phyloP scores from a whole-genome alignment of 2,888 invertebrate genomes.

The Cybosia mesomella region DNA sequence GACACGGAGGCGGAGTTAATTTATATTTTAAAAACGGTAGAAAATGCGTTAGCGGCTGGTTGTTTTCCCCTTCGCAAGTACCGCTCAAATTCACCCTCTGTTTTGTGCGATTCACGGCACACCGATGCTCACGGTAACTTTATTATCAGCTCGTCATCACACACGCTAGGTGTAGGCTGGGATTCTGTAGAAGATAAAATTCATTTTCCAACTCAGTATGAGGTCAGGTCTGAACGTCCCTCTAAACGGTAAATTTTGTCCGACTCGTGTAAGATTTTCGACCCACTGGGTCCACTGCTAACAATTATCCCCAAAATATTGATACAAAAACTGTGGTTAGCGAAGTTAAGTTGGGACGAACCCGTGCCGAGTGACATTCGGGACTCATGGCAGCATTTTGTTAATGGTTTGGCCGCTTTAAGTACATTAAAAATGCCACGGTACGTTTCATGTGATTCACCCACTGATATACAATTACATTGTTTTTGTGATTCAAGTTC shows the following conservation, averaged over 20 bases:
- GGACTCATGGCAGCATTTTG: not conserved
- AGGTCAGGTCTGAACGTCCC: not conserved
- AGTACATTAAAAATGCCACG: not conserved
- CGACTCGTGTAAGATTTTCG: not conserved
- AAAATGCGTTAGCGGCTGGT: not conserved
- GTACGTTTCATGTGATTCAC: not conserved
- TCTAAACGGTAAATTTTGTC: not conserved
- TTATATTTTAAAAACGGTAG: conserved; percentile 5
- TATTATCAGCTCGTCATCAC: conserved; percentile 10
- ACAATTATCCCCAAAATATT: not conserved
- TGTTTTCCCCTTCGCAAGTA: conserved; percentile 13
- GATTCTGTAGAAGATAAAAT: not conserved
- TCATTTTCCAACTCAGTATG: not conserved
- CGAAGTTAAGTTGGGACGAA: not conserved
- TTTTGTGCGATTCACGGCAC: not conserved
- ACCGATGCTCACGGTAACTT: not conserved
- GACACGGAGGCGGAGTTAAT: conserved; percentile 2
- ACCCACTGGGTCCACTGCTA: not conserved
- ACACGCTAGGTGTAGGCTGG: conserved; percentile 14
- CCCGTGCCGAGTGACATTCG: not conserved
- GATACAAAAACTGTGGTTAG: not conserved
- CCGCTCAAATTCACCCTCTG: conserved; percentile 2
- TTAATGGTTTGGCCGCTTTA: not conserved
- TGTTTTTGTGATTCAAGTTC: not conserved
- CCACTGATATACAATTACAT: not conserved